These are phyloP conservation scores for Chondrosia reniformis DNA, from an alignment of 37 sponge, comb jelly and placozoan species.

Conservation along the genomic window DNA sequence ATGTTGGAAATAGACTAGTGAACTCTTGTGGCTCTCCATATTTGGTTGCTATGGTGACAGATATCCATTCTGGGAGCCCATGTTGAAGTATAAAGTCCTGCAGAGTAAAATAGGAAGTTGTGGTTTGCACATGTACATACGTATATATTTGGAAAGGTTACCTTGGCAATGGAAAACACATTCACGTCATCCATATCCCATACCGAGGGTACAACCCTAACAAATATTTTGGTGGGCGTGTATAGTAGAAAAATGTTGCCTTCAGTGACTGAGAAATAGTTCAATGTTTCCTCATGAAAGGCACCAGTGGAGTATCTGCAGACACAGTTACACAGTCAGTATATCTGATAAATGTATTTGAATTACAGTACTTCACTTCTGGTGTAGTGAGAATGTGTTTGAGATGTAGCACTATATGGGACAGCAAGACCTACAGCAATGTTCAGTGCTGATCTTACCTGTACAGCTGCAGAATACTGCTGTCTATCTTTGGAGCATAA, in stretches of 20 bases:
- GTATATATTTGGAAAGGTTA: neutral
- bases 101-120: neutral
- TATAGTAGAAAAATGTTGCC: conserved; percentile 36
- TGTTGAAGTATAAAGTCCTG: conserved; percentile 24
- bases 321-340: no score
- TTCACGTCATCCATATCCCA: neutral
- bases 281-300: conserved; percentile 8
- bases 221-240: conserved; percentile 35
- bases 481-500: conserved; percentile 9
- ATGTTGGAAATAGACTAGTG: conserved; percentile 28
- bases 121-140: no score
- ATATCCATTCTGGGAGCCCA: conserved; percentile 41
- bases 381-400: neutral
- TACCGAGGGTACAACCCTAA: conserved; percentile 5
- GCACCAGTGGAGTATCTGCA: neutral
- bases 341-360: no score
- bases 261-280: conserved; percentile 23
- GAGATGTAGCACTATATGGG: neutral
- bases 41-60: conserved; percentile 50
- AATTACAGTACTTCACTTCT: no score
- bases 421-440: neutral
- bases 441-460: neutral
- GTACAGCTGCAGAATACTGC: conserved; percentile 4
- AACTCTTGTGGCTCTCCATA: conserved; percentile 40
- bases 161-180: conserved; percentile 3